phyloP scores from a whole-genome alignment of 2,113 vertebrate species.

The Abramis brama region DNA sequence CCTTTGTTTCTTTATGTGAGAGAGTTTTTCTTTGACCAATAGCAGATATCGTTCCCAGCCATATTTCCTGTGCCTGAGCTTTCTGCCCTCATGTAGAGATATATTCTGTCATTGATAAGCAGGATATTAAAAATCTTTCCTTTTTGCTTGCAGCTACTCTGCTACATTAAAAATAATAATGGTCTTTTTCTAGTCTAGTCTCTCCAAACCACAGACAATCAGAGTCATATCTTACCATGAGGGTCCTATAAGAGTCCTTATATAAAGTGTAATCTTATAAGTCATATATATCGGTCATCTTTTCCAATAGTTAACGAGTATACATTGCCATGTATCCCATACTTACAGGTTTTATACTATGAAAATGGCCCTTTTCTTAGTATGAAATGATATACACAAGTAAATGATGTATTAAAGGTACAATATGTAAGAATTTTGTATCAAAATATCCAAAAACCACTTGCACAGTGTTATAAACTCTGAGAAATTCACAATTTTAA shows the following conservation, averaged over 20 bases:
- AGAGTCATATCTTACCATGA: background rate
- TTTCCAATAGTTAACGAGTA: background rate
- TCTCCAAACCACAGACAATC: background rate
- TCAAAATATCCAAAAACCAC: too few species aligned
- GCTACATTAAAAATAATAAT: conserved; percentile 37
- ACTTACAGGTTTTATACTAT: background rate
- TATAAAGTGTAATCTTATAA: background rate
- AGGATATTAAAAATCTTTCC: conserved; percentile 73
- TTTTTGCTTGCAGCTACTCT: conserved; percentile 27
- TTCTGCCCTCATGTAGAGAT: conserved; percentile 58
- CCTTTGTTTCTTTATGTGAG: background rate
- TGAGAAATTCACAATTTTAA: too few species aligned
- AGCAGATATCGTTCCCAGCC: conserved; percentile 64
- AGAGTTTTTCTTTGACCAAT: conserved; percentile 32
- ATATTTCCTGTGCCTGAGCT: conserved; percentile 68
- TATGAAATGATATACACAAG: too few species aligned
- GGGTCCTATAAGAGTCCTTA: background rate
- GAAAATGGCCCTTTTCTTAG: background rate
- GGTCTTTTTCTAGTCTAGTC: background rate
- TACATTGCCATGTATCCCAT: background rate
- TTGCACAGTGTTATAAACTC: too few species aligned
- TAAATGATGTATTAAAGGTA: too few species aligned
- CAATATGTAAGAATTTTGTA: too few species aligned
- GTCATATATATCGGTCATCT: background rate
- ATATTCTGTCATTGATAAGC: conserved; percentile 67